Evolutionary conservation across 2,888 invertebrate species (phyloP), one percentile per base, ranked within the genome.

Genomic region (Parnassius apollo): DNA sequence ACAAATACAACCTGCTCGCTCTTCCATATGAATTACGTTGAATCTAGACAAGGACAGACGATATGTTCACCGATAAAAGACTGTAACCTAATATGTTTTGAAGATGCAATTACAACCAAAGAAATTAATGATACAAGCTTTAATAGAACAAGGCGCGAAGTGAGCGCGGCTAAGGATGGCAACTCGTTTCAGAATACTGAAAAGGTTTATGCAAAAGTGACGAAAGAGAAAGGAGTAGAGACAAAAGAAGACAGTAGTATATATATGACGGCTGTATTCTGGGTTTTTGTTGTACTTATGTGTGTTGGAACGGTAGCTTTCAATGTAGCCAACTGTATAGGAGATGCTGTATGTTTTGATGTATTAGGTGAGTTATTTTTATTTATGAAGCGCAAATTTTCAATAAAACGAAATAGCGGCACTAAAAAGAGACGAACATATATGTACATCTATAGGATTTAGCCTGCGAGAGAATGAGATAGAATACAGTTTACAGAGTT

Each of bases 331-430:
- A 96, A 97, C 75, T 96, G 96, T 55, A 95, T 98, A 49, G 96
- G 96, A 49, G 98, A 98, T 83, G 97, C 98, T 0, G 95, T 98
- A 44, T 97, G 97, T 80, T 98, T 98, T 76, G 96, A 98, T 82
- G 94, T 97, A 35, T 91, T 98, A 49, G 96, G 96, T 94, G 81
- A 88, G 90, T 81, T 49, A 45, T 9, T 10, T 35, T 35, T 35
- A 35, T 35, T 35, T 35, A 4, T 35, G 35, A 35, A 7, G 35
- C 7, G 7, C 1, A 35, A 35, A 7, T 1, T 35, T 35, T 35
- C 35, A 4, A 35, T 7, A 7, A 35, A 35, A 35, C 35, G 35
- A 35, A 35, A 25, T 3, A 4, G 35, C 35, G 35, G 7, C 35
- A 7, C 3, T 35, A 35, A 35, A 35, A 35, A 35, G 35, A 35